Evolutionary conservation across 2,888 invertebrate species (phyloP).

Genomic region (Agriotes lineatus): DNA sequence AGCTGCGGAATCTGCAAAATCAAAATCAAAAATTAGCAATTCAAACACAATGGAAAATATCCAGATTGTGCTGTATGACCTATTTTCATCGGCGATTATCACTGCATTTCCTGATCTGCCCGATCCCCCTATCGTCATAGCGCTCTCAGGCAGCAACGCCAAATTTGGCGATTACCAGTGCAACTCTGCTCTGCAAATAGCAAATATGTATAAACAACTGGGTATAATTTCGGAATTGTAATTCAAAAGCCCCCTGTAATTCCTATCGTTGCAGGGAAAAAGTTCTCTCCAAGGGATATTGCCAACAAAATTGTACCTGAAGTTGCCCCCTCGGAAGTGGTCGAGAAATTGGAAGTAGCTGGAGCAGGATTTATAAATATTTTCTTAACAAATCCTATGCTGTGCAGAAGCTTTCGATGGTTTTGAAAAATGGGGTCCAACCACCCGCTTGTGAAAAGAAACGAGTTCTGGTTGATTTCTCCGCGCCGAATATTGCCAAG

Average conservation of each 20-base stretch:
- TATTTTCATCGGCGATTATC: slow-evolving; percentile 80
- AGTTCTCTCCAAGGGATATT: slow-evolving; percentile 82
- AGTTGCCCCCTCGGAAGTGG: slow-evolving; percentile 73
- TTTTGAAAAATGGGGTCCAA: slow-evolving; percentile 76
- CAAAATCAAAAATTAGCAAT: slow-evolving; percentile 43
- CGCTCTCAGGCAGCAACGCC: slow-evolving; percentile 76
- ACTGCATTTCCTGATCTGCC: slow-evolving; percentile 83
- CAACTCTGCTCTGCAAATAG: slow-evolving; percentile 92
- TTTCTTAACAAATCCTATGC: slow-evolving; percentile 76
- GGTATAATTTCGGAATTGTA: no score
- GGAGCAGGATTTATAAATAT: slow-evolving; percentile 95
- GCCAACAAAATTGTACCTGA: slow-evolving; percentile 83
- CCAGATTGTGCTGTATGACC: slow-evolving; percentile 72
- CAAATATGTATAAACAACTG: slow-evolving; percentile 77
- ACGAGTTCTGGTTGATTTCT: slow-evolving; percentile 91
- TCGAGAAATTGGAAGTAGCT: slow-evolving; percentile 87
- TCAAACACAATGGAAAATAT: slow-evolving; percentile 73
- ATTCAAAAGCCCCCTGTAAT: no score
- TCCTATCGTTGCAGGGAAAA: slow-evolving; percentile 66
- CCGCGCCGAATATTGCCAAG: slow-evolving; percentile 98
- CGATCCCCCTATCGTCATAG: slow-evolving; percentile 78
- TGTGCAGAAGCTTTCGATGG: slow-evolving; percentile 70
- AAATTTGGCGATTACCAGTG: slow-evolving; percentile 99
- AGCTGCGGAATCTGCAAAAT: slow-evolving; percentile 60
- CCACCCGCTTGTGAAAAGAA: slow-evolving; percentile 74